Percentiles rank a stretch among this genome's conserved stretches.
Evolutionary conservation across 2,113 vertebrate genomes (phyloP).

Genomic region (Larimichthys crocea): DNA sequence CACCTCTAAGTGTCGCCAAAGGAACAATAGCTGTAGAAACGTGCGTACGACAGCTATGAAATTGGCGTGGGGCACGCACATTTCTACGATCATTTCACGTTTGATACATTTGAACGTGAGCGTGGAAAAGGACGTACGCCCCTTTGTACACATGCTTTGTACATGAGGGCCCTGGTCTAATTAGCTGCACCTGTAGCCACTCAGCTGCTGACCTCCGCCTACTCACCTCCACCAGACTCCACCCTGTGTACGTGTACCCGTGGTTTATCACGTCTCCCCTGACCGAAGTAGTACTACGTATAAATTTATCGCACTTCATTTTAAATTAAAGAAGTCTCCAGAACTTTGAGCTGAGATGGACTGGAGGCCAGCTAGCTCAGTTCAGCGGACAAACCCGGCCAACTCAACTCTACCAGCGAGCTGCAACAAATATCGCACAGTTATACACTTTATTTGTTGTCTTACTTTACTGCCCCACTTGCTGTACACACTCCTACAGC

Average conservation of each 20-base stretch:
- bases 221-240: not conserved
- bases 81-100: too few relatives aligned
- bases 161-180: not conserved
- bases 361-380: not conserved
- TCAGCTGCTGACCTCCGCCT: not conserved
- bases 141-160: too few relatives aligned
- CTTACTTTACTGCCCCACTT: not conserved
- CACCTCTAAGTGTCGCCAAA: too few relatives aligned
- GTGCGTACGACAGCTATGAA: too few relatives aligned
- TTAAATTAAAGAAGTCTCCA: not conserved
- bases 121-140: too few relatives aligned
- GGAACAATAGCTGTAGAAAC: too few relatives aligned
- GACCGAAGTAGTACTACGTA: not conserved
- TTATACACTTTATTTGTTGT: not conserved
- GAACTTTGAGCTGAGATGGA: not conserved
- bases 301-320: too few relatives aligned
- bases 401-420: not conserved
- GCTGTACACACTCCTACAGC: not conserved
- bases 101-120: too few relatives aligned
- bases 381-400: not conserved
- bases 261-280: too few relatives aligned
- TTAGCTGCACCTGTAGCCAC: conserved; percentile 8
- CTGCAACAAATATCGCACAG: not conserved
- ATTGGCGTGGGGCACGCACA: too few relatives aligned
- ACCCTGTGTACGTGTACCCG: not conserved